Evolutionary conservation across 2,888 invertebrate genomes (phyloP), one percentile per base, ranked within the genome.

Genomic region (Buathra laborator): DNA sequence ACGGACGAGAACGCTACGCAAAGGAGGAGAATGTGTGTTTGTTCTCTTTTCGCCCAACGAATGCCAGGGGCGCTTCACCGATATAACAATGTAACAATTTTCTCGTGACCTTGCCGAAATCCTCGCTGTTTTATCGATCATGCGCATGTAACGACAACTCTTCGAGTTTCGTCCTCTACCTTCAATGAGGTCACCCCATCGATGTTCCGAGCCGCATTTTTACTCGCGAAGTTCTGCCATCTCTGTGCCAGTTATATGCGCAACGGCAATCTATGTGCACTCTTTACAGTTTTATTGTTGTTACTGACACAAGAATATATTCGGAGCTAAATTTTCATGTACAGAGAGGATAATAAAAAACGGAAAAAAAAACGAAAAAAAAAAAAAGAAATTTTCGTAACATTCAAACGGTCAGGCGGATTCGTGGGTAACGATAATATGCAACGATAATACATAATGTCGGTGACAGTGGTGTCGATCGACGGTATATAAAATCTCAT

Each of bases 261-360:
- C 86, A 85, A 83, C 76, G 87, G 86, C 87, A 83, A 85, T 90
- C 88, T 59, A 86, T 85, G 78, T 84, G 83, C 87, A 86, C 86
- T 85, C 87, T 88, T 86, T 89, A 87, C 86, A 86, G 86, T 88
- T 90, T 89, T 90, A 91, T 89, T 90, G 87, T 92, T 91, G 88
- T 89, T 88, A 87, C 89, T 87, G 88, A 89, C 86, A 89, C 87
- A 87, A 88, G 87, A 88, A 88, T 81, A 24, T 87, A 86, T 88
- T 87, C 87, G 75, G 86, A 88, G 82, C 86, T 62, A 87, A 90
- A 89, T 86, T 89, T 86, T 87, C 85, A 80, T 83, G 88, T 87
- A 86, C 78, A 77, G 81, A 77, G 81, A 62, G 59, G 32, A 67
- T 78, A 59, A 59, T 14, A 37, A 53, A 56, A 64, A 64, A 62